Evolutionary conservation across 1,140 invertebrate genomes (phyloP).

Genomic region (Formica selysi): DNA sequence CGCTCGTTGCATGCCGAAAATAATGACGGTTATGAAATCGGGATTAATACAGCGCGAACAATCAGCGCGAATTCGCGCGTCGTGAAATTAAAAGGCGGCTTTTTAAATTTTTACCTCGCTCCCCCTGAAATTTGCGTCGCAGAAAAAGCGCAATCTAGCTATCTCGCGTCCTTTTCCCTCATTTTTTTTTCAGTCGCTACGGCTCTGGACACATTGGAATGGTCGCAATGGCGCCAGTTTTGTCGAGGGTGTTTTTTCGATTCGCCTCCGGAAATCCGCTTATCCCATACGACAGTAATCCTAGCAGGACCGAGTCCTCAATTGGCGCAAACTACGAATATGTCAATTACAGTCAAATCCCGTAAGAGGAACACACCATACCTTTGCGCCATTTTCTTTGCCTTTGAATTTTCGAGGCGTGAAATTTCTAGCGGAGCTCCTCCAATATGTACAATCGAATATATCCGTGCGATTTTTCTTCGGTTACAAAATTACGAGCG

Average conservation of each 20-base stretch:
- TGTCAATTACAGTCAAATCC: slow-evolving; percentile 14
- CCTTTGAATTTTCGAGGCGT: not conserved
- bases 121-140: not conserved
- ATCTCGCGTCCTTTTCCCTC: not conserved
- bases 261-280: slow-evolving; percentile 29
- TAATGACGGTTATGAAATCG: slow-evolving; percentile 61
- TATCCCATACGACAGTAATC: slow-evolving; percentile 35
- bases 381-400: too few species aligned
- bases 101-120: slow-evolving; percentile 47
- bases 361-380: too few species aligned
- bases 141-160: not conserved
- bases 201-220: slow-evolving; percentile 1
- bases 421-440: not conserved
- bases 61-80: not conserved
- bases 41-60: slow-evolving; percentile 33
- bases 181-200: not conserved
- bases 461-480: not conserved
- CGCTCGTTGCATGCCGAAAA: slow-evolving; percentile 39
- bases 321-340: slow-evolving; percentile 25
- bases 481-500: not conserved
- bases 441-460: not conserved
- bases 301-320: not conserved
- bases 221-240: slow-evolving; percentile 13
- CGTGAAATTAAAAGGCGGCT: slow-evolving; percentile 39
- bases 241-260: slow-evolving; percentile 24